These are phyloP conservation scores for cattle (Bos taurus) DNA, from an alignment of 2,113 vertebrate species.

Conservation along the genomic window ARS-UCD2.0 NC_037328.1:150222001-150222500, in stretches of 20 bases:
- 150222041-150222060: accelerated
- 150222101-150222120: neutral
- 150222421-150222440: neutral
- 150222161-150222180: neutral
- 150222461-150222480: neutral
- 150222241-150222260: neutral
- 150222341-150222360: neutral
- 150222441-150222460: neutral
- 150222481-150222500: neutral
- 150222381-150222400: neutral
- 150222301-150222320: neutral
- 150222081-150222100: neutral
- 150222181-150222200: neutral
- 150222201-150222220: neutral
- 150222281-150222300: neutral
- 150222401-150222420: neutral
- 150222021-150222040: neutral
- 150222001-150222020: neutral
- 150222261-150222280: neutral
- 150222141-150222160: neutral
- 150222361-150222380: neutral
- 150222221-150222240: neutral
- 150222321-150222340: neutral
- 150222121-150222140: neutral
- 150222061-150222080: neutral